phyloP scores from a whole-genome alignment of 2,113 vertebrate species.

The Apaloderma vittatum region DNA sequence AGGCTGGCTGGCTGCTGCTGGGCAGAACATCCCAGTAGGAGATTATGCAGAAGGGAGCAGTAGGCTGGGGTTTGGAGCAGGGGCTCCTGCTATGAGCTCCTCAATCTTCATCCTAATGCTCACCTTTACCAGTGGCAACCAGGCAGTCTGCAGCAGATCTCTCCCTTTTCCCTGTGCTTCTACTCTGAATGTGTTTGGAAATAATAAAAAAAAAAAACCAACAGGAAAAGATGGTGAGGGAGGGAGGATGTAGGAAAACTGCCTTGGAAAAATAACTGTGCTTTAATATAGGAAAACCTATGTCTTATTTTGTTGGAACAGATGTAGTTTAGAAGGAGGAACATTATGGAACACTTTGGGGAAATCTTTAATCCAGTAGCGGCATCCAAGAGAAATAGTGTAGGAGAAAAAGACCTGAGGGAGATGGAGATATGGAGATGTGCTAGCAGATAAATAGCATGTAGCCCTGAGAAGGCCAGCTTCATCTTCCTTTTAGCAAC shows the following conservation, averaged over 20 bases:
- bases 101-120: not conserved
- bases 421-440: not conserved
- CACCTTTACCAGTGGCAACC: not conserved
- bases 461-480: not conserved
- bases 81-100: not conserved
- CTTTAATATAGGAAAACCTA: not conserved
- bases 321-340: slow-evolving; percentile 21
- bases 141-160: not conserved
- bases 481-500: not conserved
- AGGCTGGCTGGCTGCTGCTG: not conserved
- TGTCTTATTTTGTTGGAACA: slow-evolving; percentile 36
- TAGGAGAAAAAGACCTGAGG: slow-evolving; percentile 53
- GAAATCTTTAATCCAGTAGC: slow-evolving; percentile 42
- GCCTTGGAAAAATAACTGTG: slow-evolving; percentile 5
- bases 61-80: not conserved
- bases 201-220: not conserved
- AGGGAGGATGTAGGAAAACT: not conserved
- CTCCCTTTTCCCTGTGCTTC: not conserved
- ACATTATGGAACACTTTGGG: slow-evolving; percentile 24
- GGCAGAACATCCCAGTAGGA: not conserved
- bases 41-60: not conserved
- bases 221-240: not conserved
- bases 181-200: not conserved
- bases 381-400: slow-evolving; percentile 13
- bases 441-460: slow-evolving; percentile 7